These are phyloP conservation scores for Drosophila pseudotalamancana DNA, from an alignment of 2,888 invertebrate species.

Conservation along the genomic window DNA sequence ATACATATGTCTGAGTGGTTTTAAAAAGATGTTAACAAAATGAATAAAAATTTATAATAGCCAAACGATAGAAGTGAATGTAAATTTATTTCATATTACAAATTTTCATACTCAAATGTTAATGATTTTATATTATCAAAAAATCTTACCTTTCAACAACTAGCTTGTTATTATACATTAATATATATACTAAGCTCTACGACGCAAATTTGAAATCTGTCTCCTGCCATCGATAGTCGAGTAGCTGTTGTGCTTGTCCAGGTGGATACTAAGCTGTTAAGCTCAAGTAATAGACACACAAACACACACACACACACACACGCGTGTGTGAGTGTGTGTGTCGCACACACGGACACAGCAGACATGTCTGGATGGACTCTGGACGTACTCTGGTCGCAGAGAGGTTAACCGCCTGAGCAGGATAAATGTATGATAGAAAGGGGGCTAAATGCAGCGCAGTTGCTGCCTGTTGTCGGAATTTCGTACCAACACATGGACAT, in stretches of 20 bases:
- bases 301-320: not conserved
- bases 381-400: slow-evolving; percentile 7
- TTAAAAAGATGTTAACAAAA: no score
- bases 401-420: slow-evolving; percentile 49
- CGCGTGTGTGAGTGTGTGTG: no score
- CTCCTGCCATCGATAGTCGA: no score
- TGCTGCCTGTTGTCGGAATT: slow-evolving; percentile 39
- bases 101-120: no score
- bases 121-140: no score
- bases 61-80: no score
- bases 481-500: slow-evolving; percentile 46
- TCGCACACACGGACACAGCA: slow-evolving; percentile 1
- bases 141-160: no score
- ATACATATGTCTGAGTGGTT: no score
- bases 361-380: slow-evolving; percentile 26
- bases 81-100: no score
- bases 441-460: slow-evolving; percentile 3
- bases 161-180: no score
- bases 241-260: slow-evolving; percentile 6
- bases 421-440: slow-evolving; percentile 35
- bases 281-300: slow-evolving; percentile 1
- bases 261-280: slow-evolving; percentile 7
- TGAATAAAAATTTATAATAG: no score
- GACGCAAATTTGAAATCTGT: slow-evolving; percentile 43
- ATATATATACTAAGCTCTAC: no score